phyloP scores from a whole-genome alignment of 2,113 vertebrate species.

The Paramormyrops kingsleyae region DNA sequence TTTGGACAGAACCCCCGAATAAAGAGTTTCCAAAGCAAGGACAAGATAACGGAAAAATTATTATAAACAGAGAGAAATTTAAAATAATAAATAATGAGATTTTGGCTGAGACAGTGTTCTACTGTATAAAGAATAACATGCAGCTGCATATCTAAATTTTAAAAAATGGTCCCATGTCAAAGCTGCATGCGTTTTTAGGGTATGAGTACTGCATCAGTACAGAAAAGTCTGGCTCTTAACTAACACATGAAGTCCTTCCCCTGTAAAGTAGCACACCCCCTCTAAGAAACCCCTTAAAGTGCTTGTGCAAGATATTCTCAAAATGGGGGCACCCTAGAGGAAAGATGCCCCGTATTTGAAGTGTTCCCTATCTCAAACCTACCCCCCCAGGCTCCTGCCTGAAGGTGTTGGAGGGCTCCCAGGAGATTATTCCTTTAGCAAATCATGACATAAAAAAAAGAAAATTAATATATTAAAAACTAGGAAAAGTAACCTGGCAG shows the following conservation, averaged over 20 bases:
- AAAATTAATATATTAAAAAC: neutral
- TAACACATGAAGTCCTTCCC: neutral
- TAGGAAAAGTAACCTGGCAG: neutral
- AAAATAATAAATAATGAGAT: neutral
- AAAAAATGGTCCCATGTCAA: neutral
- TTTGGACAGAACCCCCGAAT: neutral
- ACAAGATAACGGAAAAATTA: neutral
- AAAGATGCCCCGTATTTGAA: constrained; percentile 8
- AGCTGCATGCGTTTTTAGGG: neutral
- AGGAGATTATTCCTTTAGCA: neutral
- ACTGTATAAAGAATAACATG: neutral
- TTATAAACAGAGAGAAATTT: neutral
- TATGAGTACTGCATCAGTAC: neutral
- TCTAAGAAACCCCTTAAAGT: neutral
- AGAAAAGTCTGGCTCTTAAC: neutral
- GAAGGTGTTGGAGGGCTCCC: neutral
- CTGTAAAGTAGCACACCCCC: neutral
- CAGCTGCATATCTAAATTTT: neutral
- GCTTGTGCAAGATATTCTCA: neutral
- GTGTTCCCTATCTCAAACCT: neutral
- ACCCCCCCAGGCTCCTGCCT: neutral
- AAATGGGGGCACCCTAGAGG: neutral
- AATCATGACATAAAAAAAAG: constrained; percentile 9
- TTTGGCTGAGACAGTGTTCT: neutral
- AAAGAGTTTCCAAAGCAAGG: neutral